These are phyloP conservation scores for Oreotrochilus melanogaster DNA, from an alignment of 2,113 vertebrate genomes.

Conservation along the genomic window DNA sequence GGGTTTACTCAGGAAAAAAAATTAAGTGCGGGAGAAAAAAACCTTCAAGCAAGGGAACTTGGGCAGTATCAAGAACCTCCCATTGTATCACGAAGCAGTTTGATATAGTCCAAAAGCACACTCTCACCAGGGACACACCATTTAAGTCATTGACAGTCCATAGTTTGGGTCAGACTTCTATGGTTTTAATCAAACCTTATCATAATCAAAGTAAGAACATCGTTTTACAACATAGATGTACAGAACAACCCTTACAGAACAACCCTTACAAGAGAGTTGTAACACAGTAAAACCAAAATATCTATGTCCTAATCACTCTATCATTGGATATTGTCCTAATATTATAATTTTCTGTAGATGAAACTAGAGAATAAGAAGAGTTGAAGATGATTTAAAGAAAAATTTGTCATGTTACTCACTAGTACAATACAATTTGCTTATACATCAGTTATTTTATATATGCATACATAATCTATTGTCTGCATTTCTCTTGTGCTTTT, in stretches of 20 bases:
- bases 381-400: constrained; percentile 1
- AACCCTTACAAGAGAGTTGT: neutral
- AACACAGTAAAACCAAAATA: neutral
- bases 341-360: neutral
- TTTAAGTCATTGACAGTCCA: neutral
- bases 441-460: constrained; percentile 2
- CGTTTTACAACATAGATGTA: neutral
- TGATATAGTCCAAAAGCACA: neutral
- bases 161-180: neutral
- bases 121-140: fast-evolving
- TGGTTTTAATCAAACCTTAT: neutral
- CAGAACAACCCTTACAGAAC: neutral
- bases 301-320: neutral
- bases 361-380: neutral
- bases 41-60: neutral
- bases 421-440: neutral
- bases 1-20: neutral
- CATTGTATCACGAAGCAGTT: neutral
- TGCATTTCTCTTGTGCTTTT: neutral
- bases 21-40: neutral
- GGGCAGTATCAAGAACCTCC: neutral
- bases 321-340: neutral
- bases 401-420: neutral
- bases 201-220: neutral
- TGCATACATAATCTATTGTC: neutral